Evolutionary conservation across 1,140 invertebrate genomes (phyloP).

Genomic region (Nephotettix cincticeps): DNA sequence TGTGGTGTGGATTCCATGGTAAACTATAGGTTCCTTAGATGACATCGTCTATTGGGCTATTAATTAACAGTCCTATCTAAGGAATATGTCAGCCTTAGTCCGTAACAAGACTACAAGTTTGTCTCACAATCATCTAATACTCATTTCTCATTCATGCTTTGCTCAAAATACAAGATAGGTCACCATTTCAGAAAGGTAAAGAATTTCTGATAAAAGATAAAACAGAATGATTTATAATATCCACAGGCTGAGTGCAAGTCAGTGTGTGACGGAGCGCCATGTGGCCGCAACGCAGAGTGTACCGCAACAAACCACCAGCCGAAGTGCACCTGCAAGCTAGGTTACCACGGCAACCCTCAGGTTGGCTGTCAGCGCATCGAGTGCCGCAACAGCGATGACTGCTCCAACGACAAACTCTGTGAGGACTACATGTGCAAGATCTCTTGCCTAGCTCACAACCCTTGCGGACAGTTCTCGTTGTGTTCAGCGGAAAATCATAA

Average conservation of each 20-base stretch:
- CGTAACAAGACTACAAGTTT: too few species aligned
- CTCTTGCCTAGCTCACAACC: constrained; percentile 75
- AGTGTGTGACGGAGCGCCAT: constrained; percentile 64
- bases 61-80: too few species aligned
- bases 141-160: too few species aligned
- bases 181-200: too few species aligned
- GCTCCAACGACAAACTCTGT: constrained; percentile 79
- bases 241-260: constrained; percentile 64
- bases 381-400: constrained; percentile 68
- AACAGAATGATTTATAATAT: too few species aligned
- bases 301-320: constrained; percentile 65
- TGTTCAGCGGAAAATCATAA: constrained; percentile 77
- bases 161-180: too few species aligned
- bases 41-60: too few species aligned
- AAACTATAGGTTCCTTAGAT: too few species aligned
- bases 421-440: constrained; percentile 78
- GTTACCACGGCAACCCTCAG: constrained; percentile 76
- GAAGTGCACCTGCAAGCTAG: constrained; percentile 71
- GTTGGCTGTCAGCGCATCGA: constrained; percentile 76
- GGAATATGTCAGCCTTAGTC: too few species aligned
- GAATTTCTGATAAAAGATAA: too few species aligned
- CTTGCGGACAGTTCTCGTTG: constrained; percentile 79
- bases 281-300: constrained; percentile 80
- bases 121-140: too few species aligned
- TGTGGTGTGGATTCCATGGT: too few species aligned